Base-by-base conservation (phyloP, 2,113 vertebrate genomes). In the Tachysurus vachellii region DNA sequence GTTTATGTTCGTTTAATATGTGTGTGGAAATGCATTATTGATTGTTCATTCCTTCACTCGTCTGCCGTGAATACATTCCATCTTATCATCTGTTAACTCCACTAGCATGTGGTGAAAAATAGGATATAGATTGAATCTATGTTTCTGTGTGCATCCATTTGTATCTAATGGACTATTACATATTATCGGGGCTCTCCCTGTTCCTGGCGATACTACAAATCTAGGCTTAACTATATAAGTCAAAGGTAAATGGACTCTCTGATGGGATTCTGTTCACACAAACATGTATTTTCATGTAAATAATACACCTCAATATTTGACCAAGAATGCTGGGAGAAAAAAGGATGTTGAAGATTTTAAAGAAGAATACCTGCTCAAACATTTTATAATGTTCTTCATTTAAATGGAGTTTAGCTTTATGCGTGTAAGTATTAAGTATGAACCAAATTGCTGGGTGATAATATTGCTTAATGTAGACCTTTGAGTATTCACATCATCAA, bases 81-180 rank as follows among this genome's bases (percentile, higher is more conserved):
- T 66, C 36, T 53, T 28, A 83, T 66, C 36, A 31, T 31, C 66
- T 71, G 66, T 23, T 21, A 71, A 6, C 68, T 59, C 31, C 0
- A 5, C 57, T 47, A 85, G 36, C 23, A 76, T 28, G 54, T 84
- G 28, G 53, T 54, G 53, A 71, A 71, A 71, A 73, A 44, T 36
- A 31, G 36, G 31, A 70, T 36, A 17, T 23, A 70, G 56, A 57
- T 64, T n/a, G 62, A 6, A 61, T 23, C 23, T 14, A 56, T 42
- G 59, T 61, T 87, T 90, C 85, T 85, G 81, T 88, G 86, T 88
- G 83, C 87, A 86, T 87, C 82, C 61, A 80, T 85, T 81, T 86
- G 80, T 93, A 88, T 81, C 59, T 83, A 89, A 87, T 90, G 90
- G 91, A 91, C 90, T 92, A 91, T 36, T 31, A 36, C 36, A 36